Evolutionary conservation across 2,888 invertebrate genomes (phyloP), one percentile per base, ranked within the genome.

Genomic region (Drosophila buzzatii): DNA sequence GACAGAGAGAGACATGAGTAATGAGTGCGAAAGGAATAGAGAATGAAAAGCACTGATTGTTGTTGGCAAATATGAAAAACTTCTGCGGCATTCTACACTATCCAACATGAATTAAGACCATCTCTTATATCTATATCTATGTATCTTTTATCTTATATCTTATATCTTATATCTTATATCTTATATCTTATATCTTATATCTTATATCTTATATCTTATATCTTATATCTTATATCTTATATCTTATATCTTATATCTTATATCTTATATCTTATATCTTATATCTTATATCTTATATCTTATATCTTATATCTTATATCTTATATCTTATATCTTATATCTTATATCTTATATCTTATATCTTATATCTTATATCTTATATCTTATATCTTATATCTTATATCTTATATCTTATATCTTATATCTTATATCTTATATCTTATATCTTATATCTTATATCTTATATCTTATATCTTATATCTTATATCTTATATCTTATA

Each of bases 51-150:
- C 35, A 23, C n/a, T 61, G 44, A 57, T 20, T 73, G 71, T 79
- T 72, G 70, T 76, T 72, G 68, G 74, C 58, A 70, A 79, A 73
- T 83, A 85, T 83, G 84, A 83, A 81, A 79, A 79, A 70, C 65
- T 81, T 70, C 35, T 58, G 55, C 63, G 57, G 20, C 31, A 67
- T 31, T 44, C 62, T 73, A 76, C 86, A 86, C 84, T 79, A 8
- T 0, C 2, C 65, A 63, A 51, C 83, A 73, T 23, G 8, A 37
- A 9, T 1, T 12, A 7, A n/a, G 23, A 8, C 5, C 14, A n/a
- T 49, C 9, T n/a, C 9, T 27, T 27, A 27, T 27, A 47, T 47
- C 14, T 16, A 47, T 16, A 27, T 47, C 16, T 45, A n/a, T 45
- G 23, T 45, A 47, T 47, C 9, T 47, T 47, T 5, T 27, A 47